phyloP scores from a whole-genome alignment of 2,888 invertebrate genomes.

The Plebejus melissa region DNA sequence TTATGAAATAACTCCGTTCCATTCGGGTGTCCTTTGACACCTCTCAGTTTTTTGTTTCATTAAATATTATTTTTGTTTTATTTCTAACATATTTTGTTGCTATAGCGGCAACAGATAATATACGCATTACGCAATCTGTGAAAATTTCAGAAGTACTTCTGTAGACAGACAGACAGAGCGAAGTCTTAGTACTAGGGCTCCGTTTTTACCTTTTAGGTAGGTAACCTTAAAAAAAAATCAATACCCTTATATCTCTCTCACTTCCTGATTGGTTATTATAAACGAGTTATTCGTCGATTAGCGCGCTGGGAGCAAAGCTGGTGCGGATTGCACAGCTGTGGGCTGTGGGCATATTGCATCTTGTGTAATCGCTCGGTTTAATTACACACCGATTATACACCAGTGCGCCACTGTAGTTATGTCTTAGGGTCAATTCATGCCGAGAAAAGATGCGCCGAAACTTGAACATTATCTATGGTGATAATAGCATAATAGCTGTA shows the following conservation, averaged over 20 bases:
- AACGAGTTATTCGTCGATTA: background rate
- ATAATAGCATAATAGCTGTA: background rate
- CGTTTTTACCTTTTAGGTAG: too few species aligned
- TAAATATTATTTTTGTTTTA: too few species aligned
- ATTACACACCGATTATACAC: slow-evolving; percentile 11
- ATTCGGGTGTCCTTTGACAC: too few species aligned
- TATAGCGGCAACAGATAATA: too few species aligned
- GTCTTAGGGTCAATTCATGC: background rate
- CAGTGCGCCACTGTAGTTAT: background rate
- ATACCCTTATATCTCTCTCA: background rate
- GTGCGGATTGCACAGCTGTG: background rate
- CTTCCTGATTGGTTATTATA: slow-evolving; percentile 4
- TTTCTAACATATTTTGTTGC: too few species aligned
- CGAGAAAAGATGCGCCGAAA: background rate
- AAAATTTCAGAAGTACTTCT: too few species aligned
- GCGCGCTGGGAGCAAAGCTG: background rate
- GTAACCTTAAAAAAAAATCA: too few species aligned
- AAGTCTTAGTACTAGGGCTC: too few species aligned
- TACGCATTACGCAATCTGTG: too few species aligned
- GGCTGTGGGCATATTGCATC: slow-evolving; percentile 1
- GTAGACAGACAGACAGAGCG: too few species aligned
- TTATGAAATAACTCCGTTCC: too few species aligned
- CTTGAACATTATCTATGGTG: background rate
- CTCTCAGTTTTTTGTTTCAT: too few species aligned
- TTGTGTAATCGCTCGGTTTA: slow-evolving; percentile 10